Conservation (phyloP, 2,888 invertebrate genomes). For the Sphecodes monilicornis region DNA sequence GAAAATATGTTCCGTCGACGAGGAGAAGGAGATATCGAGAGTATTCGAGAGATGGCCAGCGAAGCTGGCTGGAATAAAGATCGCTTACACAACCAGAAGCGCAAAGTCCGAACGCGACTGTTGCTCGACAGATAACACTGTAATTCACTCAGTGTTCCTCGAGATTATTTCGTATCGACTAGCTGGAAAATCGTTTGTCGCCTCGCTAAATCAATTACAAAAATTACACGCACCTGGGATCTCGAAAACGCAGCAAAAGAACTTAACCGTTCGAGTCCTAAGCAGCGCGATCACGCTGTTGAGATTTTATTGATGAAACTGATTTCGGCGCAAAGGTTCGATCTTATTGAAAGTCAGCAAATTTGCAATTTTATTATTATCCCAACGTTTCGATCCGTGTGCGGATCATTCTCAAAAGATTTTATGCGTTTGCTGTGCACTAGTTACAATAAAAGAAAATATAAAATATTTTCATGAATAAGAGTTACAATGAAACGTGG, state of each 20-base stretch:
- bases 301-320: too few relatives aligned
- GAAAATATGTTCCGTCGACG: not conserved
- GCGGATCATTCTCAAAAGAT: too few relatives aligned
- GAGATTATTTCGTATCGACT: not conserved
- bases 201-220: not conserved
- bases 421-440: too few relatives aligned
- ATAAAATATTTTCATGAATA: too few relatives aligned
- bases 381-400: too few relatives aligned
- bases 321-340: too few relatives aligned
- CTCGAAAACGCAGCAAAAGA: not conserved
- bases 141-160: slow-evolving; percentile 1
- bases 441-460: too few relatives aligned
- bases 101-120: slow-evolving; percentile 66
- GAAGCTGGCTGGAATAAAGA: slow-evolving; percentile 52
- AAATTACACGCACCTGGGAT: not conserved
- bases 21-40: slow-evolving; percentile 14
- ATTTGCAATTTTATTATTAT: too few relatives aligned
- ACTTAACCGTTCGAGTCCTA: too few relatives aligned
- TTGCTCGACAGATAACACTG: slow-evolving; percentile 51
- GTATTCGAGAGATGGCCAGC: slow-evolving; percentile 19
- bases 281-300: too few relatives aligned
- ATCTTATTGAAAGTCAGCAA: too few relatives aligned
- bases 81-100: slow-evolving; percentile 64
- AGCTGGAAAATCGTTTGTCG: not conserved
- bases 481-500: too few relatives aligned